Evolutionary conservation across 2,113 vertebrate species (phyloP), one percentile per base, ranked within the genome.

Genomic region (Tonatia bakeri): DNA sequence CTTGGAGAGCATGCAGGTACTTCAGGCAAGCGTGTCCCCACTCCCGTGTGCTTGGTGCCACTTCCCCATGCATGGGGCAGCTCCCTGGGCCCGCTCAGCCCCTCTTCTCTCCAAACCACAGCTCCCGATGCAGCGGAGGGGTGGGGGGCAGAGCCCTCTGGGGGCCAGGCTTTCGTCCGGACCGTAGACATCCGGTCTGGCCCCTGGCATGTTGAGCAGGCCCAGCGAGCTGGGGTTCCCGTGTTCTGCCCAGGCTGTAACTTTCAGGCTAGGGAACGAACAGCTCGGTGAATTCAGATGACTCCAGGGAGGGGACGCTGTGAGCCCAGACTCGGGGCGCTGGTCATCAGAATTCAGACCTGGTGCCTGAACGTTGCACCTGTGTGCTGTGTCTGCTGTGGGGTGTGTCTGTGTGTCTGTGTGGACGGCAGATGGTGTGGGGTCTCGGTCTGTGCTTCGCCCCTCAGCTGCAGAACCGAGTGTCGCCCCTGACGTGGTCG

Each of bases 1-100:
- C 98, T 98, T 99, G 99, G 99, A 99, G 99, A 99, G 99, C 99
- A 99, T 99, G 99, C 99, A 99, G 99, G 99, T 99, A 99, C 98
- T 99, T 98, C 89, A 90, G 98, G 98, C 96, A 93, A 87, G 91
- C 96, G 98, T 98, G 82, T 97, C 89, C 96, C 97, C 97, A 87
- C 15, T n/a, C 92, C 64, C n/a, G 76, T 85, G 92, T 90, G 64
- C 33, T 12, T 0, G 0, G 1, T 5, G 5, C 3, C 33, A 22
- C 79, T 8, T 38, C 45, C 33, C 76, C 33, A 26, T 96, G 96
- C 96, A 94, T 96, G 98, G 93, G 64, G 33, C 45, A 64, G 81
- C 85, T 96, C 85, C 64, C 83, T 95, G 64, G 97, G 98, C 97
- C 97, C 91, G 98, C 98, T 96, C 84, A 36, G 17, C 61, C 67